Percentiles rank a stretch among this genome's conserved stretches.
These are phyloP conservation scores for Galemys pyrenaicus DNA, from an alignment of 2,113 vertebrate genomes.

Conservation along the genomic window DNA sequence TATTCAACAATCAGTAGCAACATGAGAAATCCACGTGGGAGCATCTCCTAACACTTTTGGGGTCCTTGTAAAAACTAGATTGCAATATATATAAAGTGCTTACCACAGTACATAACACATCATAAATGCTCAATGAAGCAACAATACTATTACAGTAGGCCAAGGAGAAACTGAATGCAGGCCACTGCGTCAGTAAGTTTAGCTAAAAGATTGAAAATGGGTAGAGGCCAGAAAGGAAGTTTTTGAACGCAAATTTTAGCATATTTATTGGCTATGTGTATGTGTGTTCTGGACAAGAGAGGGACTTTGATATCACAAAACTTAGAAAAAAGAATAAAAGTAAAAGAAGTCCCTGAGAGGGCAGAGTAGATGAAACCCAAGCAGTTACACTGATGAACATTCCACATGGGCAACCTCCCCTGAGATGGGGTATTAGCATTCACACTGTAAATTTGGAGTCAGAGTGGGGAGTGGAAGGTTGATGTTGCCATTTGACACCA, in stretches of 20 bases:
- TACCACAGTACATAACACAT: not conserved
- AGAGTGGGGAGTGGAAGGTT: not conserved
- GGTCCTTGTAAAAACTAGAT: not conserved
- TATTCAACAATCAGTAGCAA: not conserved
- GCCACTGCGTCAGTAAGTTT: not conserved
- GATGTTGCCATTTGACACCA: not conserved
- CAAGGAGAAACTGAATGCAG: not conserved
- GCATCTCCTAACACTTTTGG: not conserved
- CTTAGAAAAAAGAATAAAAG: not conserved
- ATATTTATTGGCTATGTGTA: not conserved
- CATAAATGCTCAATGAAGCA: not conserved
- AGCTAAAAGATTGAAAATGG: conserved; percentile 33
- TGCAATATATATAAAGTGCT: not conserved
- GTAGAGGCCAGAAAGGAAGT: not conserved
- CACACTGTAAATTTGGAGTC: not conserved
- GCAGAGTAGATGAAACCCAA: not conserved
- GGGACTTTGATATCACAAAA: conserved; percentile 7
- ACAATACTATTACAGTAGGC: not conserved
- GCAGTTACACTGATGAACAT: not conserved
- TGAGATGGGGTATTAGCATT: not conserved
- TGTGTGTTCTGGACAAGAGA: not conserved
- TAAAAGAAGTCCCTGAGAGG: not conserved
- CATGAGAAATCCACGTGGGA: not conserved
- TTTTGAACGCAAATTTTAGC: conserved; percentile 28
- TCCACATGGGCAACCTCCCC: not conserved